Percentiles rank a stretch among this genome's conserved stretches.
Conservation (phyloP, 2,888 invertebrate genomes). For the Tenthredo mesomela region DNA sequence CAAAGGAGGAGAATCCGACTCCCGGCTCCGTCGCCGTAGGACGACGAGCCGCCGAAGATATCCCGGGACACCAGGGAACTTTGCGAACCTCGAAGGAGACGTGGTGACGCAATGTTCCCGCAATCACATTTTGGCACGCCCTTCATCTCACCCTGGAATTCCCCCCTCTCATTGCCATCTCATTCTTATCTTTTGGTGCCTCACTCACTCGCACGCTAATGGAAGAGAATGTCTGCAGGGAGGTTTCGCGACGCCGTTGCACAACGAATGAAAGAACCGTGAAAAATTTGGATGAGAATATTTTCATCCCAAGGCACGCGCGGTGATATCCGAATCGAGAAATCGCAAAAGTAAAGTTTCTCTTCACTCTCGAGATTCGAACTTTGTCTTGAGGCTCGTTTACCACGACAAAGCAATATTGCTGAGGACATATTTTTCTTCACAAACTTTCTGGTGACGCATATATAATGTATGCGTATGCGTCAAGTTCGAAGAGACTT, state of each 20-base stretch:
- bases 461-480: not conserved
- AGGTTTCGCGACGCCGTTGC: slow-evolving; percentile 18
- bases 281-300: slow-evolving; percentile 16
- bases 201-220: slow-evolving; percentile 36
- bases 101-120: slow-evolving; percentile 75
- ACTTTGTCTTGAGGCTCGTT: not conserved
- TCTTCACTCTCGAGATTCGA: not conserved
- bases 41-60: slow-evolving; percentile 72
- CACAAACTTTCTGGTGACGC: not conserved
- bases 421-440: not conserved
- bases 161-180: slow-evolving; percentile 35
- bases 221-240: slow-evolving; percentile 29
- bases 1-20: slow-evolving; percentile 73
- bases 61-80: slow-evolving; percentile 64
- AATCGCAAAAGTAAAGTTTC: not conserved
- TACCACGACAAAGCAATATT: not conserved
- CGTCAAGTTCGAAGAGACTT: not conserved
- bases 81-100: slow-evolving; percentile 59
- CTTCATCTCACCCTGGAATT: slow-evolving; percentile 56
- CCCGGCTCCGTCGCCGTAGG: slow-evolving; percentile 24
- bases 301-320: slow-evolving; percentile 10
- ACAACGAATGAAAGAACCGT: slow-evolving; percentile 6
- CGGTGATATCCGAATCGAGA: slow-evolving; percentile 20
- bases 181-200: slow-evolving; percentile 47
- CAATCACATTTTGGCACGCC: slow-evolving; percentile 76